Base-by-base conservation (phyloP, 2,888 invertebrate species). In the Exephanes ischioxanthus region DNA sequence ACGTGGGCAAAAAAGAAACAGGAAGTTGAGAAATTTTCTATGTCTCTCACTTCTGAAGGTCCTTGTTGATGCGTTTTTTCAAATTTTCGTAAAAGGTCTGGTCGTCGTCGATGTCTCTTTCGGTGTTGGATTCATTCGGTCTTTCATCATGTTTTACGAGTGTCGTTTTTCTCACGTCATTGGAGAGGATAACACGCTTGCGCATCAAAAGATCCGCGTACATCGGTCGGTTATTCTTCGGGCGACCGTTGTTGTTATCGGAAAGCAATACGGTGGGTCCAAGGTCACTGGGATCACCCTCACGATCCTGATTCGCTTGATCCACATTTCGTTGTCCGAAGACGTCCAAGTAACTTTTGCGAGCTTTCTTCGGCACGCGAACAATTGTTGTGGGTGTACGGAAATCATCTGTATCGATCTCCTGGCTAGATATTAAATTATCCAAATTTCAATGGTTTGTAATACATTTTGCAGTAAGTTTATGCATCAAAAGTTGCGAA, bases 161-260 rank as follows among this genome's bases (percentile, higher is more conserved):
- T 26, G 48, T 48, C 16, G 41, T 7, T 22, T 26, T 68, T 5
- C 0, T 68, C 0, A 68, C 45, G 16, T 19, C 68, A 16, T 48
- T n/a, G 68, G 68, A 68, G 16, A 45, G n/a, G 22, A 68, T 68
- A 45, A 68, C 14, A 48, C 68, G 68, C 48, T 68, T 68, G 68
- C 22, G 22, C 45, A 30, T 68, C 48, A 26, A 22, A 6, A 11
- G 14, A 48, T 48, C 45, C 26, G 30, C 16, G 26, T 48, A 48
- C 19, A 11, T 48, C 14, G 68, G 26, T 22, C 48, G 22, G 6
- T 14, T 26, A 9, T 48, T 14, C 45, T 22, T 45, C 14, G 26
- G 30, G 30, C 5, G 1, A n/a, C 30, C 14, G 33, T 33, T 5
- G 16, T 63, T 7, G 30, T 33, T 30, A 33, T 16, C 33, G 63